Evolutionary conservation across 2,113 vertebrate species (phyloP).

Genomic region (Chloropsis cyanopogon): DNA sequence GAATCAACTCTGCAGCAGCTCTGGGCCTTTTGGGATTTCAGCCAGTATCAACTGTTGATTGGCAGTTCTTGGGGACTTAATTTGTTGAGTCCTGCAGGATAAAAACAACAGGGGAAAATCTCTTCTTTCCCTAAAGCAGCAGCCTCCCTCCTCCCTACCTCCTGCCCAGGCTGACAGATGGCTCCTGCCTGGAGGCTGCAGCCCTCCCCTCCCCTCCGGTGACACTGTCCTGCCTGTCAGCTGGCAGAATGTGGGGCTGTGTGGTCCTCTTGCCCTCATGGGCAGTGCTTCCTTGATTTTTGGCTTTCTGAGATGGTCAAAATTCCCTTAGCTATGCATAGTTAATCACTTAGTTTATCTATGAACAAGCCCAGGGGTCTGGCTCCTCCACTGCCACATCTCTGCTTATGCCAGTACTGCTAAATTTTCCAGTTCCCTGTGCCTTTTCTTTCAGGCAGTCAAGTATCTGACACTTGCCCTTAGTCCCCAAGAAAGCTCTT

Average conservation of each 20-base stretch:
- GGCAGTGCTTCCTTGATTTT: background rate
- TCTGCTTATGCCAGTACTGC: background rate
- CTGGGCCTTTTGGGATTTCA: background rate
- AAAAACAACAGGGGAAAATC: slow-evolving; percentile 24
- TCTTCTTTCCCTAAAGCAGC: background rate
- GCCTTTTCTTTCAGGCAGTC: background rate
- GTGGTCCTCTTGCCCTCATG: background rate
- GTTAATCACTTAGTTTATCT: background rate
- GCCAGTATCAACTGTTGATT: slow-evolving; percentile 29
- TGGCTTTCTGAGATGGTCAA: background rate
- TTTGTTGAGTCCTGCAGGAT: slow-evolving; percentile 34
- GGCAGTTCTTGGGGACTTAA: slow-evolving; percentile 28
- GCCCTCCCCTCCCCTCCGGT: background rate
- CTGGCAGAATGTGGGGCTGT: background rate
- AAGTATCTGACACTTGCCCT: background rate
- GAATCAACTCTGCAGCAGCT: background rate
- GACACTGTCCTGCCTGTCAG: background rate
- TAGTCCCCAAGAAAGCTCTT: background rate
- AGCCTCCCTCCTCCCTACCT: background rate
- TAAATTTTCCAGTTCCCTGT: background rate
- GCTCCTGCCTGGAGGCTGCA: background rate
- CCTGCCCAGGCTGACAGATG: slow-evolving; percentile 23
- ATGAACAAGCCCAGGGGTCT: background rate
- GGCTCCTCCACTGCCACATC: background rate
- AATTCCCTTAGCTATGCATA: background rate